Conservation (phyloP, 2,888 invertebrate genomes). For the Colostygia pectinataria region DNA sequence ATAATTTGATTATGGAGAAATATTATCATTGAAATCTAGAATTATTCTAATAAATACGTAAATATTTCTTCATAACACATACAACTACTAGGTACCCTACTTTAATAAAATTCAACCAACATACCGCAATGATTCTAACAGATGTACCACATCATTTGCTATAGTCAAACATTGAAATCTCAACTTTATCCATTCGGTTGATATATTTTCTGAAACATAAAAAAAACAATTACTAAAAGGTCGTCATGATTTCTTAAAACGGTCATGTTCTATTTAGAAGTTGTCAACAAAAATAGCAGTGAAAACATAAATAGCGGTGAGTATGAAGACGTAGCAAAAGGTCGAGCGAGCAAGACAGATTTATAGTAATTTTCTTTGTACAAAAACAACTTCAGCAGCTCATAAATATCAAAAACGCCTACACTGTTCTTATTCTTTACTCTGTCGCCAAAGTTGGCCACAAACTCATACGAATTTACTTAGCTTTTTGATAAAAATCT, state of each 20-base stretch:
- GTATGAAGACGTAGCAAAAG: slow-evolving; percentile 15
- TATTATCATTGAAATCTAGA: slow-evolving; percentile 37
- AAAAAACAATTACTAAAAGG: slow-evolving; percentile 19
- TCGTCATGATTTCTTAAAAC: slow-evolving; percentile 7
- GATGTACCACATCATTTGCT: slow-evolving; percentile 85
- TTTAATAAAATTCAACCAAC: slow-evolving; percentile 49
- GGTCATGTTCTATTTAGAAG: slow-evolving; percentile 25
- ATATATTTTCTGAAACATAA: slow-evolving; percentile 85
- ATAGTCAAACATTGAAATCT: slow-evolving; percentile 90
- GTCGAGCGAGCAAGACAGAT: slow-evolving; percentile 25
- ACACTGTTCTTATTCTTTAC: slow-evolving; percentile 34
- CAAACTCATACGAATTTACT: too few relatives aligned
- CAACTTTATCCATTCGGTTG: slow-evolving; percentile 89
- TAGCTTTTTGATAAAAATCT: too few relatives aligned
- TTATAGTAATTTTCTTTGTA: slow-evolving; percentile 38
- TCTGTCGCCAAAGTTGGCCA: slow-evolving; percentile 27
- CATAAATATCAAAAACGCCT: slow-evolving; percentile 44
- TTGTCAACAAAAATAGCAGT: slow-evolving; percentile 13
- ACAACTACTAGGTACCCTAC: slow-evolving; percentile 31
- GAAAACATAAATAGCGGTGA: slow-evolving; percentile 19
- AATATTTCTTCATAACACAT: slow-evolving; percentile 78
- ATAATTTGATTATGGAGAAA: slow-evolving; percentile 70
- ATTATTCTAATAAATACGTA: slow-evolving; percentile 31
- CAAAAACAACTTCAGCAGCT: slow-evolving; percentile 33
- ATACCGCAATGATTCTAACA: slow-evolving; percentile 86